phyloP scores from a whole-genome alignment of 2,888 invertebrate genomes.

The Lepetodrilus schrolli region DNA sequence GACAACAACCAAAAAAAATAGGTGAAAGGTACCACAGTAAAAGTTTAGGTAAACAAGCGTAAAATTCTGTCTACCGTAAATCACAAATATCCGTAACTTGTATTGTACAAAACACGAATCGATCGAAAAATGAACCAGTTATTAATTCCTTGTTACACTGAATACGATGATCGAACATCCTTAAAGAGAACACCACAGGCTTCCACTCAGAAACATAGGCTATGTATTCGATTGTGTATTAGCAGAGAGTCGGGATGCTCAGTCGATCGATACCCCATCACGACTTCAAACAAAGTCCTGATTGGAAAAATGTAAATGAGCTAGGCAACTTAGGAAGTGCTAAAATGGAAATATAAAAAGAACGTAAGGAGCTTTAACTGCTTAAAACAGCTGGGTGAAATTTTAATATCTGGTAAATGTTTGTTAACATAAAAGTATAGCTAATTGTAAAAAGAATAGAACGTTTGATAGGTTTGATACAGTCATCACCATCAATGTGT shows the following conservation, averaged over 20 bases:
- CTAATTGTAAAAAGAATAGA: not conserved
- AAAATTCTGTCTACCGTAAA: too few species aligned
- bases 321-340: slow-evolving; percentile 5
- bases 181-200: not conserved
- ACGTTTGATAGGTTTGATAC: not conserved
- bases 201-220: slow-evolving; percentile 17
- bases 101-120: too few species aligned
- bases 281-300: slow-evolving; percentile 20
- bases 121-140: too few species aligned
- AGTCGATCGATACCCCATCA: slow-evolving; percentile 14
- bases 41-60: too few species aligned
- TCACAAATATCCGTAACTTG: too few species aligned
- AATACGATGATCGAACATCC: too few species aligned
- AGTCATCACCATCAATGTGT: not conserved
- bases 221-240: not conserved
- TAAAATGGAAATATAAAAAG: slow-evolving; percentile 10
- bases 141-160: too few species aligned
- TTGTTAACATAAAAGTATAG: not conserved
- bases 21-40: too few species aligned
- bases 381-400: not conserved
- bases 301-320: slow-evolving; percentile 20
- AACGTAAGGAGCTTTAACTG: slow-evolving; percentile 11
- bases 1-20: too few species aligned
- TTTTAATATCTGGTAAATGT: not conserved
- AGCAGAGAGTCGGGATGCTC: not conserved